These are phyloP conservation scores for Noturus placidus DNA, from an alignment of 2,113 vertebrate genomes.

Conservation along the genomic window DNA sequence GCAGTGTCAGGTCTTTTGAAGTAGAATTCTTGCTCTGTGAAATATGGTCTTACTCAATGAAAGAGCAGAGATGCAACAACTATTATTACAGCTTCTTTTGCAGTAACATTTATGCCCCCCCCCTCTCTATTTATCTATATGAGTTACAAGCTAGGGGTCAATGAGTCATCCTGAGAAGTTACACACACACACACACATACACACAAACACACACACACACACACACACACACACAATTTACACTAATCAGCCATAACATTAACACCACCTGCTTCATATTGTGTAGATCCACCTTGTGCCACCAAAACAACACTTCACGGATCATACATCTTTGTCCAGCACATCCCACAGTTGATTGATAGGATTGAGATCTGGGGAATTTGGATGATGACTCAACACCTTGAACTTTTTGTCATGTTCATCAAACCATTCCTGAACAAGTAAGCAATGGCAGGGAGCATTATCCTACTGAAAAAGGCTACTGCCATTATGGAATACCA, in stretches of 20 bases:
- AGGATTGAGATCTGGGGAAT: not conserved
- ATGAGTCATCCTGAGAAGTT: not conserved
- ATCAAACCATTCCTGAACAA: no score
- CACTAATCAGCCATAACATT: no score
- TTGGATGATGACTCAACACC: not conserved
- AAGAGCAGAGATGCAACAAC: slow-evolving; percentile 38
- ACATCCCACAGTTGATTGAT: not conserved
- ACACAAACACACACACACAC: not conserved
- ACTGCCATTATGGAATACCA: no score
- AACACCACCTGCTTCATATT: no score
- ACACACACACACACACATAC: not conserved
- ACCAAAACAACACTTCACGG: no score
- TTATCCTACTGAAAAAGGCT: no score
- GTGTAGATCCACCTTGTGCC: no score
- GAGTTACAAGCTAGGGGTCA: not conserved
- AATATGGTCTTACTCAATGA: slow-evolving; percentile 41
- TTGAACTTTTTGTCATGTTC: not conserved
- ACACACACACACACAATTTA: not conserved
- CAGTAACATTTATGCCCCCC: slow-evolving; percentile 17
- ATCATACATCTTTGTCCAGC: not conserved
- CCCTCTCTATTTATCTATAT: slow-evolving; percentile 21
- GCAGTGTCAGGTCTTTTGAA: slow-evolving; percentile 35
- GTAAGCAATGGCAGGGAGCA: no score
- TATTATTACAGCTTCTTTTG: slow-evolving; percentile 41
- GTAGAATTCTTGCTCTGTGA: slow-evolving; percentile 46